phyloP scores from a whole-genome alignment of 1,140 invertebrate species.

The Aphis craccivora region DNA sequence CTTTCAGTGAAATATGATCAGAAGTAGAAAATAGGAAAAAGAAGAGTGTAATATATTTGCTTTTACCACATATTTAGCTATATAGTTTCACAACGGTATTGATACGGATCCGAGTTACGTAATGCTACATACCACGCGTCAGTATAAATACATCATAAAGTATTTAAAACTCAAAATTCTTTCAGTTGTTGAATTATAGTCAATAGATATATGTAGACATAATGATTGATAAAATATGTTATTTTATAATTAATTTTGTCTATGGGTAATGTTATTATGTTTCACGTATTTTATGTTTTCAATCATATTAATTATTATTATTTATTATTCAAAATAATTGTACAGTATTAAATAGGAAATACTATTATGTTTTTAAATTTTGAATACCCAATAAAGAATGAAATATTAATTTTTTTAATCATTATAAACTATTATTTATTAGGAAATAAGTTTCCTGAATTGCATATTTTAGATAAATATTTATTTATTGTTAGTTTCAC shows the following conservation, averaged over 20 bases:
- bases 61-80: not conserved
- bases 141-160: too few species aligned
- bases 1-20: not conserved
- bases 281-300: not conserved
- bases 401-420: not conserved
- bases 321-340: not conserved
- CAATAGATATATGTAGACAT: not conserved
- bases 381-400: not conserved
- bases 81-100: not conserved
- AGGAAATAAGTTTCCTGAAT: not conserved
- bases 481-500: not conserved
- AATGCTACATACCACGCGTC: too few species aligned
- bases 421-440: not conserved
- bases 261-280: not conserved
- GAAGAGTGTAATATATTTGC: not conserved
- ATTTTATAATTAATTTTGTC: not conserved
- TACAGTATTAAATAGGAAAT: too few species aligned
- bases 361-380: not conserved
- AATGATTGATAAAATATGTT: not conserved
- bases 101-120: too few species aligned
- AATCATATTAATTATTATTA: not conserved
- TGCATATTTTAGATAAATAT: not conserved
- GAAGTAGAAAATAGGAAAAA: not conserved
- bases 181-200: not conserved
- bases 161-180: not conserved